A percentile compares a stretch with the other conserved stretches of the same genome.
Evolutionary conservation across 2,888 invertebrate species (phyloP).

Genomic region (Criorhina ranunculi): DNA sequence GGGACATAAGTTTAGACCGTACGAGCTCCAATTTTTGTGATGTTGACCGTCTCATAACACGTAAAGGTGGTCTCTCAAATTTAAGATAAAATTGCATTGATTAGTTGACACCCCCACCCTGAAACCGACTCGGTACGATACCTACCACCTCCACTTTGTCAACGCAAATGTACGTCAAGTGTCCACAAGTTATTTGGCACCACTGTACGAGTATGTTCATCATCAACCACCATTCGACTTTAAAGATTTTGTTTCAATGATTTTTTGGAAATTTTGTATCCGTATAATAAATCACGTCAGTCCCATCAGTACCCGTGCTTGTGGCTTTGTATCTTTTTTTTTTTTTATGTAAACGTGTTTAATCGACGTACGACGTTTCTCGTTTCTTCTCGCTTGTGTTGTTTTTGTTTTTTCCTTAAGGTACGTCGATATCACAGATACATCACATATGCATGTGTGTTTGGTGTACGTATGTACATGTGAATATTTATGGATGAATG

Average conservation of each 20-base stretch:
- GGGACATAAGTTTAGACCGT: too few species aligned
- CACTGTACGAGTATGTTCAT: conserved; percentile 19
- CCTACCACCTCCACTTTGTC: too few species aligned
- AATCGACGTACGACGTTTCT: conserved; percentile 63
- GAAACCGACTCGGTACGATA: too few species aligned
- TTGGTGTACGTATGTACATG: conserved; percentile 18
- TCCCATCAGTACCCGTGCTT: conserved; percentile 67
- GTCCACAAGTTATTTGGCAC: conserved; percentile 15
- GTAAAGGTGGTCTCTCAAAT: too few species aligned
- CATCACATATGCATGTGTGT: conserved; percentile 29
- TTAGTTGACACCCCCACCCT: too few species aligned
- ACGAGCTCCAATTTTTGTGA: too few species aligned
- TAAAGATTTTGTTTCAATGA: conserved; percentile 63
- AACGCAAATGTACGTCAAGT: neutral
- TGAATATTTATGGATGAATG: conserved; percentile 76
- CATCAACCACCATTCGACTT: conserved; percentile 28
- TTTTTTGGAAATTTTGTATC: conserved; percentile 70
- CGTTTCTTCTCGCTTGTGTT: conserved; percentile 43
- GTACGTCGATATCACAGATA: conserved; percentile 42
- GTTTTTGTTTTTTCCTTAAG: conserved; percentile 46
- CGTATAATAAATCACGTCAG: conserved; percentile 75
- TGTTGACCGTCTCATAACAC: too few species aligned
- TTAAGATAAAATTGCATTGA: too few species aligned
- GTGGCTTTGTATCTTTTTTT: conserved; percentile 26
- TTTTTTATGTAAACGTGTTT: conserved; percentile 68